A percentile compares a stretch with the other conserved stretches of the same genome.
phyloP scores from a whole-genome alignment of 2,888 invertebrate genomes.

The Corbicula japonica region DNA sequence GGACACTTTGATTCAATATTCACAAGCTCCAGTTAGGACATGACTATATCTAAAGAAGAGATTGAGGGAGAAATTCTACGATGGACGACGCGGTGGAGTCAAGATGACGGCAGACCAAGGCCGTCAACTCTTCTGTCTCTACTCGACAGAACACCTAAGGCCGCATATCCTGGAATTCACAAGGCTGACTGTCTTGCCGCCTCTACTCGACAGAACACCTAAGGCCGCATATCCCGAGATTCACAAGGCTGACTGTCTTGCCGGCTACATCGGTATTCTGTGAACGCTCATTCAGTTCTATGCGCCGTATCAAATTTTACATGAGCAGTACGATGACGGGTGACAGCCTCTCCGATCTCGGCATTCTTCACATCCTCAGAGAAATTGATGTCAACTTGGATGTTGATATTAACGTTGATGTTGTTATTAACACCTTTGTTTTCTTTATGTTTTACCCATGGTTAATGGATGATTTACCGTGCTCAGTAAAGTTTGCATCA shows the following conservation, averaged over 20 bases:
- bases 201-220: constrained; percentile 23
- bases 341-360: constrained; percentile 21
- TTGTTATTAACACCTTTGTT: constrained; percentile 29
- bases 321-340: constrained; percentile 19
- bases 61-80: constrained; percentile 12
- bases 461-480: background rate
- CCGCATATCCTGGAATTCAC: constrained; percentile 19
- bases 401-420: constrained; percentile 12
- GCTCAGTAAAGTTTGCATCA: constrained; percentile 1
- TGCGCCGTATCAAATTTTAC: constrained; percentile 32
- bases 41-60: constrained; percentile 6
- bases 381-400: constrained; percentile 16
- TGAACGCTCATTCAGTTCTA: constrained; percentile 32
- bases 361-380: constrained; percentile 32
- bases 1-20: constrained; percentile 7
- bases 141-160: constrained; percentile 24
- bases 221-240: constrained; percentile 20
- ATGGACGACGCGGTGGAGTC: constrained; percentile 22
- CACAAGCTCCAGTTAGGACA: constrained; percentile 15
- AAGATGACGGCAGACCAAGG: constrained; percentile 14
- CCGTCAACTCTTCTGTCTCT: constrained; percentile 18
- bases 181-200: constrained; percentile 4
- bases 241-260: constrained; percentile 17
- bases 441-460: constrained; percentile 3
- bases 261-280: constrained; percentile 30